phyloP scores from a whole-genome alignment of 2,797 vertebrate genomes.

The Rhinoraja longicauda region DNA sequence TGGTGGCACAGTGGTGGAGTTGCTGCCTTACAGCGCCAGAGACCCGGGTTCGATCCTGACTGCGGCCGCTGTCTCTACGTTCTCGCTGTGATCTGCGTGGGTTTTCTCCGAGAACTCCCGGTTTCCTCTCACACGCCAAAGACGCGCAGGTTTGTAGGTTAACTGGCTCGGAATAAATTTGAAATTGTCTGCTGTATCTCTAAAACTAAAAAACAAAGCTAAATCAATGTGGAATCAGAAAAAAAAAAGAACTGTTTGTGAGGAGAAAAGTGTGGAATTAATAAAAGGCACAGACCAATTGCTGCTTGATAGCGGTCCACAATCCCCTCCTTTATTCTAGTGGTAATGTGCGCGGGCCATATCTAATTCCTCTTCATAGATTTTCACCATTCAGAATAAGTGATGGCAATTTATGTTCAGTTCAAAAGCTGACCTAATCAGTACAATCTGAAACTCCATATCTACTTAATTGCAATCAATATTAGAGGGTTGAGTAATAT shows the following conservation, averaged over 20 bases:
- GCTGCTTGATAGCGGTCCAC: neutral
- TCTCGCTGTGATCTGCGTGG: too few species aligned
- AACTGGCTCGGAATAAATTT: too few species aligned
- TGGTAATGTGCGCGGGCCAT: too few species aligned
- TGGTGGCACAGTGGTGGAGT: too few species aligned
- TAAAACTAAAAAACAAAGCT: neutral
- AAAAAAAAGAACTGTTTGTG: neutral
- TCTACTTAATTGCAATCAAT: constrained; percentile 22
- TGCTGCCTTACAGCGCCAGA: too few species aligned
- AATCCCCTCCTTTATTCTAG: too few species aligned
- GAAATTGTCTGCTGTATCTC: too few species aligned
- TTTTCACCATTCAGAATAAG: neutral
- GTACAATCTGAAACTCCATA: neutral
- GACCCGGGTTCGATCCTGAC: too few species aligned
- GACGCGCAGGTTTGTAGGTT: too few species aligned
- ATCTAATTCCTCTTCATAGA: neutral
- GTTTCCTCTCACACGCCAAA: too few species aligned
- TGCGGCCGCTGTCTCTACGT: too few species aligned
- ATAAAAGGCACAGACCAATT: neutral
- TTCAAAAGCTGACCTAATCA: neutral
- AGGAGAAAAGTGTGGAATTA: neutral
- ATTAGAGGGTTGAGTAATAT: neutral
- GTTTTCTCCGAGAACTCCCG: too few species aligned
- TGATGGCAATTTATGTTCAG: constrained; percentile 3
- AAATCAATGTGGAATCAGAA: neutral